Evolutionary conservation across 2,888 invertebrate species (phyloP).

Genomic region (Acanthosepion lycidas): DNA sequence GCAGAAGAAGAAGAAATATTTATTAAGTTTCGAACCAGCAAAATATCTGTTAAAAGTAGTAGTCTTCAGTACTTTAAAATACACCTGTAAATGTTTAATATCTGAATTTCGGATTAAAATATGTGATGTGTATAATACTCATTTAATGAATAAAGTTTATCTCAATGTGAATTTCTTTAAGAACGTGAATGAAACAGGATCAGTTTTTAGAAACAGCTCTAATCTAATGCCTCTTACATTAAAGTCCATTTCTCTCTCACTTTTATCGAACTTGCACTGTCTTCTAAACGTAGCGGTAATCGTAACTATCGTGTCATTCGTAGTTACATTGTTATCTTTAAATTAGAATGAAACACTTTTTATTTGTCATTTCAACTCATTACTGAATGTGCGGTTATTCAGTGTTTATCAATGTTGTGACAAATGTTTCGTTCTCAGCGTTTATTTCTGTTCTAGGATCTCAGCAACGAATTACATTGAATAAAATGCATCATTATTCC

Average conservation of each 20-base stretch:
- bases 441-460: neutral
- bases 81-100: no score
- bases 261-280: neutral
- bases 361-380: neutral
- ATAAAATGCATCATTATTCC: neutral
- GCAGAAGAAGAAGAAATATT: no score
- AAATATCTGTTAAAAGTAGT: no score
- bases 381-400: neutral
- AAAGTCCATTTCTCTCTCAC: neutral
- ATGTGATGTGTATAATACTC: no score
- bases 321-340: neutral
- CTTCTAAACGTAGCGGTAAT: neutral
- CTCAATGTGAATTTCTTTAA: neutral
- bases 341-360: neutral
- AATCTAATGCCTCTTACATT: neutral
- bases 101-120: no score
- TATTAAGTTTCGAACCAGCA: no score
- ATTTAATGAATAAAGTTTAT: no score
- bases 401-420: constrained; percentile 8
- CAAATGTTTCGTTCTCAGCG: constrained; percentile 22
- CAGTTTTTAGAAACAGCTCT: neutral
- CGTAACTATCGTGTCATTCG: neutral
- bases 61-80: no score
- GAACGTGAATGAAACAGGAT: neutral
- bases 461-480: neutral